Evolutionary conservation across 2,797 vertebrate genomes (phyloP), one percentile per base, ranked within the genome.

Genomic region (Acanthurus lineatus): DNA sequence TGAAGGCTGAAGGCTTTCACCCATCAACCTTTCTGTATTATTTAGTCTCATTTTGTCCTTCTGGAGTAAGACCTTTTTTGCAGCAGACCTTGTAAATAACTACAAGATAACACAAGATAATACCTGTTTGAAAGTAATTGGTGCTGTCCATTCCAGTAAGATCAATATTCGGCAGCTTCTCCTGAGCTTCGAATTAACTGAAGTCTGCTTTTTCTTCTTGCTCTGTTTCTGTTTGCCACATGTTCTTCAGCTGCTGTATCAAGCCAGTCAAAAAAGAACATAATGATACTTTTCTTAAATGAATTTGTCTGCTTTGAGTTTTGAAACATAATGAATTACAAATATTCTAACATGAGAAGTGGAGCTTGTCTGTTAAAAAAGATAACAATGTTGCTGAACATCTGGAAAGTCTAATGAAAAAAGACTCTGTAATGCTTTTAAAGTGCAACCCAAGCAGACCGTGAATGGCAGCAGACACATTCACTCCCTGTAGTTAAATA

Each of bases 401-500:
- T 48, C 8, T 47, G 54, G 25, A 20, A n/a, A 15, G 42, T 40
- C 15, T 12, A 0, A n/a, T 60, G 15, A 54, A 53, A 38, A n/a
- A 14, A 42, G 15, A 51, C 14, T 44, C 20, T 65, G 60, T 7
- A 62, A 77, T 71, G 51, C 32, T 53, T 20, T 17, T 28, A 45
- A 73, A 83, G 76, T 42, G 35, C 51, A n/a, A 73, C 25, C 35
- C 19, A 44, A 51, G 22, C 45, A 47, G 19, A 8, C 25, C 3
- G 16, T 47, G 20, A 64, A 70, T 76, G 60, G 65, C 44, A 71
- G 47, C 58, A 44, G 54, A 71, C 49, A 45, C 32, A 35, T 77
- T 48, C 9, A 28, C n/a, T 73, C 64, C 53, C 77, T 1, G 1
- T 20, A 42, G 54, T 28, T 45, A 48, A 58, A 63, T 28, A 48